Base-by-base conservation (phyloP, 2,113 vertebrate species). In the Pitta sordida region DNA sequence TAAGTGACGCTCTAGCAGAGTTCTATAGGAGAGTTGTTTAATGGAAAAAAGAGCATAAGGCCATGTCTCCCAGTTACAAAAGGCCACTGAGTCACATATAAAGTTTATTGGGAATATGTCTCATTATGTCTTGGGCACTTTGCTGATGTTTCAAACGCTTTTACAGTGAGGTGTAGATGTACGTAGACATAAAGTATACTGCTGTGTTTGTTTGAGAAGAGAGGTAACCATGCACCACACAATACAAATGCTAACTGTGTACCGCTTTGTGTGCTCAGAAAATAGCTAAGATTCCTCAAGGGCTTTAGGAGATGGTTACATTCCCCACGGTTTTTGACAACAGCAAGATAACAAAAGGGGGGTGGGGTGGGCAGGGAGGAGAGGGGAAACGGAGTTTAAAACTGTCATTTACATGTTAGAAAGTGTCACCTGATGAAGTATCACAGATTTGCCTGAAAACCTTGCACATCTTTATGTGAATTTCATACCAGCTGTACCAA, bases 251-350 rank as follows among this genome's bases (percentile, higher is more conserved):
- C 52, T 73, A 51, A 32, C 29, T 70, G 22, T 29, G 58, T 62
- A 22, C 26, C 7, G 6, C 62, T 83, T 15, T 60, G 58, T 85
- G 37, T 83, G 17, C 67, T 94, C 71, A 91, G 85, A 63, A 90
- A 91, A 96, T 73, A 90, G 63, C 37, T 76, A 21, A 58, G 34
- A 94, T 93, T 93, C 91, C 55, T 77, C 24, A 55, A 39, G 62
- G 59, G 46, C 17, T 84, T 95, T 91, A 90, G 41, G 29, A 70
- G 59, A 77, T 17, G 10, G 81, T 73, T 62, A 51, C 18, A 30
- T 62, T 86, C 71, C 70, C 22, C 34, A 43, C 49, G 22, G 67
- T 11, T 91, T 90, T 86, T 87, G 27, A 79, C 46, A 90, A 64
- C 20, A 65, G 22, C 12, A 13, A 56, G 39, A 30, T 76, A 94